Conservation (phyloP, 64 coral and sea anemone species). For the Orbicella faveolata region DNA sequence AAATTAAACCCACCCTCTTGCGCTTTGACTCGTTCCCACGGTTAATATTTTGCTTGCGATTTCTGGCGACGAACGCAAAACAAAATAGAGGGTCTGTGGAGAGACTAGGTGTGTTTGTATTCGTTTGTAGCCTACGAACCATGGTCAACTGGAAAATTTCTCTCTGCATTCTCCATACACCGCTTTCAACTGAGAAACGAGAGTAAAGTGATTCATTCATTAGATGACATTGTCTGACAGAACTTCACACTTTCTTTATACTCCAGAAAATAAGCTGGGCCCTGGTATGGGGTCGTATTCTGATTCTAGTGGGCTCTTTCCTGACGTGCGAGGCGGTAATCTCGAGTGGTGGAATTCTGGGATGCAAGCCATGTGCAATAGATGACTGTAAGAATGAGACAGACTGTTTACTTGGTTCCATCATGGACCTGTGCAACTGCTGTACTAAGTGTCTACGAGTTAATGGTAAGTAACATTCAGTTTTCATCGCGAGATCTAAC, state of each 20-base stretch:
- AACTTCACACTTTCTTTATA: neutral
- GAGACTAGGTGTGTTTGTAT: too few species aligned
- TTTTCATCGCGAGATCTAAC: too few species aligned
- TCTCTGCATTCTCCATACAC: too few species aligned
- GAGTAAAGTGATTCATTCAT: too few species aligned
- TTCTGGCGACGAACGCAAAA: too few species aligned
- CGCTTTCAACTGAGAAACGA: too few species aligned
- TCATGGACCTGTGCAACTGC: slow-evolving; percentile 70
- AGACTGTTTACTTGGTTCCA: slow-evolving; percentile 46
- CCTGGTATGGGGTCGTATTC: slow-evolving; percentile 20
- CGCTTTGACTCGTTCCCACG: too few species aligned
- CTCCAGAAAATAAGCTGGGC: neutral
- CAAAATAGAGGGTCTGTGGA: too few species aligned
- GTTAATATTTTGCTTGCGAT: too few species aligned
- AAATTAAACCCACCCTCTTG: too few species aligned
- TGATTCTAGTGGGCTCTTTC: neutral
- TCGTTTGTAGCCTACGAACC: too few species aligned
- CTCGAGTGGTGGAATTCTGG: slow-evolving; percentile 29
- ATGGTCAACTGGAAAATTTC: too few species aligned
- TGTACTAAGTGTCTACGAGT: slow-evolving; percentile 72
- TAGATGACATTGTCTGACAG: neutral
- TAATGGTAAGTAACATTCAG: slow-evolving; percentile 5
- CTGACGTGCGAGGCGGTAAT: slow-evolving; percentile 18
- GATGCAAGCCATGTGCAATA: slow-evolving; percentile 72
- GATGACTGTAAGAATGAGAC: slow-evolving; percentile 61